Evolutionary conservation across 2,113 vertebrate species (phyloP), one percentile per base, ranked within the genome.

Genomic region (Apistogramma diplotaenia): DNA sequence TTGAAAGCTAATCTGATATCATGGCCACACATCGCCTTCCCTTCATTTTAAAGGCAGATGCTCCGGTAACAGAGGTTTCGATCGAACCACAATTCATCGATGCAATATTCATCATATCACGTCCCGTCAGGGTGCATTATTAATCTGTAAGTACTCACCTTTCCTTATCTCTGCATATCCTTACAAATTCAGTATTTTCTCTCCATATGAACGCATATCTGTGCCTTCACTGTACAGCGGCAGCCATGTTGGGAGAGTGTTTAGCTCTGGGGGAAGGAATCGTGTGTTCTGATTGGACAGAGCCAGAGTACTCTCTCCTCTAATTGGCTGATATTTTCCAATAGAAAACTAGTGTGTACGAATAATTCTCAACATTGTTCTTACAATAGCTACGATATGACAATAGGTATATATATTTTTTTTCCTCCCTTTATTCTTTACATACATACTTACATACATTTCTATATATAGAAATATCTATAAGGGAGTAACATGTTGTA

Each of bases 191-290:
- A 7, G 9, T 2, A 7, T 59, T 60, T 76, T 51, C 29, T 40
- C 8, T 37, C 40, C 3, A 60, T 18, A 77, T 11, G 60, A 43
- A 43, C 19, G 27, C 11, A 83, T 54, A 71, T 35, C 33, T 31
- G n/a, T 18, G 16, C 25, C 46, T 18, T 79, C 57, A 85, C 73
- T 25, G 58, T 18, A 13, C 25, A 46, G 77, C 90, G 70, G 93
- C 93, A 78, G 94, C 94, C 90, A 94, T 94, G 67, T 91, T 88
- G 89, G 89, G 61, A 71, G 60, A 82, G 58, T 75, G 4, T 79
- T 89, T 58, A 81, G 43, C 25, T 65, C 73, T 35, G 15, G 56
- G 11, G 61, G 54, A 51, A 70, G n/a, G 55, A 12, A 40, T 33
- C 12, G 27, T 18, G 53, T 10, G 31, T 18, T 73, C 13, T 59